phyloP scores from a whole-genome alignment of 2,888 invertebrate species.

The Papilio protenor region DNA sequence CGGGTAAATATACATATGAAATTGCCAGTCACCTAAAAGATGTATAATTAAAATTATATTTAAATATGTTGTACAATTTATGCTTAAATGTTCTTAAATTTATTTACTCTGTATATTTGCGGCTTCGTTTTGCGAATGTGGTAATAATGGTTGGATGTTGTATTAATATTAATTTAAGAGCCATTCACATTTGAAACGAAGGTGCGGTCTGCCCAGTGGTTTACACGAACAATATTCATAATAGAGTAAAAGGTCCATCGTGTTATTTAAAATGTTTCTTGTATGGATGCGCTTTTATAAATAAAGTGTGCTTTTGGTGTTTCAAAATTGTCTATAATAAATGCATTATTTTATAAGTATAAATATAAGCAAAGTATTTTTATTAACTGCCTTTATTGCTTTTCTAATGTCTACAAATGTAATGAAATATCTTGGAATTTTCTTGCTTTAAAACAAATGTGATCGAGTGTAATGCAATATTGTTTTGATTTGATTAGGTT shows the following conservation, averaged over 20 bases:
- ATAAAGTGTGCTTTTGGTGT: background rate
- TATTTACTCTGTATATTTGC: background rate
- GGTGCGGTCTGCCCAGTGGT: background rate
- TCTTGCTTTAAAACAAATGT: background rate
- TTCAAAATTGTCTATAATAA: background rate
- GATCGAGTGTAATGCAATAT: background rate
- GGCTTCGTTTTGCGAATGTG: background rate
- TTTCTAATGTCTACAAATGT: background rate
- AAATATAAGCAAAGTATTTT: background rate
- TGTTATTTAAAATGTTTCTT: background rate
- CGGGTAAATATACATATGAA: too few relatives aligned
- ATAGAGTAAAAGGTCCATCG: background rate
- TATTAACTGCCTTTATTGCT: background rate
- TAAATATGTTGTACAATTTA: background rate
- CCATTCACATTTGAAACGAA: background rate
- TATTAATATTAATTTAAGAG: slow-evolving; percentile 15
- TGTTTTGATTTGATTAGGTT: background rate
- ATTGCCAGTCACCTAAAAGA: background rate
- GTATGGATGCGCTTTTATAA: background rate
- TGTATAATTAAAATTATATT: background rate
- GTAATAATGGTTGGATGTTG: background rate
- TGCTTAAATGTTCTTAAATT: background rate
- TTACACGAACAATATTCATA: background rate
- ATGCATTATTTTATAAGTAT: background rate
- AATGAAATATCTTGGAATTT: background rate